phyloP scores from a whole-genome alignment of 2,888 invertebrate species.

The Anagyrus pseudococci region DNA sequence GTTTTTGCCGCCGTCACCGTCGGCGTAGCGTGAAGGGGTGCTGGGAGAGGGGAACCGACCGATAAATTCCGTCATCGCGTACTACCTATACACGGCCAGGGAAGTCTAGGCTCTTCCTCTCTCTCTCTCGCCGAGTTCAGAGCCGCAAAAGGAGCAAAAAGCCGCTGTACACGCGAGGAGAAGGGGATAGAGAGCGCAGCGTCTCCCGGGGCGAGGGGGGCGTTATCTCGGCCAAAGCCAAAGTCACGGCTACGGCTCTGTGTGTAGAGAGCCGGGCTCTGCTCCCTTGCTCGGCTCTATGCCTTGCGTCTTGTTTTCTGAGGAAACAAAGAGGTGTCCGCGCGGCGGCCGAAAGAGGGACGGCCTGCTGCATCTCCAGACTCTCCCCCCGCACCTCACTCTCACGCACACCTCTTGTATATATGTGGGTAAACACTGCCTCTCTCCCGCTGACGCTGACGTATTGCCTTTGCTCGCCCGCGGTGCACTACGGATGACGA shows the following conservation, averaged over 20 bases:
- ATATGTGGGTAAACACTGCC: too few relatives aligned
- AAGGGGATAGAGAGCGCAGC: slow-evolving; percentile 2
- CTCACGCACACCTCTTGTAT: too few relatives aligned
- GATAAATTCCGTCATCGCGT: slow-evolving; percentile 26
- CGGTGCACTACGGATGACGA: too few relatives aligned
- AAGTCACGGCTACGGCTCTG: slow-evolving; percentile 44
- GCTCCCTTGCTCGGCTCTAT: too few relatives aligned
- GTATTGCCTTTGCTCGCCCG: too few relatives aligned
- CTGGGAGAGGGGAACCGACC: background rate
- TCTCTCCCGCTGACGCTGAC: too few relatives aligned
- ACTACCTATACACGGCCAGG: background rate
- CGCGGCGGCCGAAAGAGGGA: too few relatives aligned
- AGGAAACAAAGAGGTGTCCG: slow-evolving; percentile 41
- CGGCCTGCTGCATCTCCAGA: too few relatives aligned
- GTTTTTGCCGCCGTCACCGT: too few relatives aligned
- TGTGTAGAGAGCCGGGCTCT: background rate
- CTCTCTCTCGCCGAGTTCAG: background rate
- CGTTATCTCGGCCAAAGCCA: slow-evolving; percentile 44
- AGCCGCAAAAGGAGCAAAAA: background rate
- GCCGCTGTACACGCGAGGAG: background rate
- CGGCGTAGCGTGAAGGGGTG: too few relatives aligned
- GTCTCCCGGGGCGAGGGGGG: background rate
- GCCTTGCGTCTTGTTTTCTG: slow-evolving; percentile 41
- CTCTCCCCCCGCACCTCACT: too few relatives aligned
- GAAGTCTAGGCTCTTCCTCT: too few relatives aligned